phyloP scores from a whole-genome alignment of 2,888 invertebrate genomes.

The Tachina fera region DNA sequence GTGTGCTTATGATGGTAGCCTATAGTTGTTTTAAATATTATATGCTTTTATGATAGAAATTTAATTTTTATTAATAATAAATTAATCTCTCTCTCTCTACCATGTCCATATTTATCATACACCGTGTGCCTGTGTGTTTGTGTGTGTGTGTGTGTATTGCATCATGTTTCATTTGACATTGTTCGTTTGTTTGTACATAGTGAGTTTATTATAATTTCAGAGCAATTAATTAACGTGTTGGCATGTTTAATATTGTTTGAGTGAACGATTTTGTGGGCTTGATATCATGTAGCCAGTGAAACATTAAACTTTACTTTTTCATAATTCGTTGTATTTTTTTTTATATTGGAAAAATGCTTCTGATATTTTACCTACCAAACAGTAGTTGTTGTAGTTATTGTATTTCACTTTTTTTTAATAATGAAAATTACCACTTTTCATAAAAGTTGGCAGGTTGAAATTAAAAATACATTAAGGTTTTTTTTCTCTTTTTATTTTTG shows the following conservation, averaged over 20 bases:
- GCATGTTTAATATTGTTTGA: conserved; percentile 70
- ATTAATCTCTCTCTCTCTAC: background rate
- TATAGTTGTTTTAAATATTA: conserved; percentile 32
- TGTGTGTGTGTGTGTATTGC: background rate
- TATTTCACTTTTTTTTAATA: conserved; percentile 53
- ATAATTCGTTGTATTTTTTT: conserved; percentile 6
- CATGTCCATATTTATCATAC: no score
- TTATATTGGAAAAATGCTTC: background rate
- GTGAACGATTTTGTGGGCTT: conserved; percentile 62
- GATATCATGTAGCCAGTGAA: conserved; percentile 43
- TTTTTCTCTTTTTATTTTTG: conserved; percentile 6
- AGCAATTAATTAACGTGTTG: conserved; percentile 72
- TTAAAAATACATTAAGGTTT: conserved; percentile 70
- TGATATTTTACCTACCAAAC: conserved; percentile 25
- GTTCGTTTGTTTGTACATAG: conserved; percentile 10
- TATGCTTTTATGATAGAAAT: conserved; percentile 22
- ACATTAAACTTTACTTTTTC: conserved; percentile 60
- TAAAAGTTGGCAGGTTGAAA: conserved; percentile 68
- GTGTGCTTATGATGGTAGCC: conserved; percentile 53
- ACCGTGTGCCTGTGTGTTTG: background rate
- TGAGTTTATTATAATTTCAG: conserved; percentile 70
- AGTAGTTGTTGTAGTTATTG: conserved; percentile 45
- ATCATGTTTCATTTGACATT: background rate
- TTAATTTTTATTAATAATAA: conserved; percentile 46
- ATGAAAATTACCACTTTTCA: conserved; percentile 69